Evolutionary conservation across 2,888 invertebrate genomes (phyloP).

Genomic region (Scrobipalpa atriplicella): DNA sequence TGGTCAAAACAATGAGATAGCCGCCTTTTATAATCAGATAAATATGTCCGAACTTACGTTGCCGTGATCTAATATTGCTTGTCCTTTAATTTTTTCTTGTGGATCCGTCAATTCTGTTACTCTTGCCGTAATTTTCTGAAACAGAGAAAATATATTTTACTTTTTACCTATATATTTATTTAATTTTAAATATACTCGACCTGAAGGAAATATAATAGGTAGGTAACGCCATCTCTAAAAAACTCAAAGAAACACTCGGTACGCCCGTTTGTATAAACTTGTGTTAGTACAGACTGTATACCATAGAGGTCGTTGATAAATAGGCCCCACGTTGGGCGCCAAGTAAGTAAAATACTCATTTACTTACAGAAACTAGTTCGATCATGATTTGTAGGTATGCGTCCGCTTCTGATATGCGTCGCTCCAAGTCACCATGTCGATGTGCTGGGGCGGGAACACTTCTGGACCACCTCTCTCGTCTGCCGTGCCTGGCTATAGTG

Average conservation of each 20-base stretch:
- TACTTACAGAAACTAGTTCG: conserved; percentile 91
- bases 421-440: conserved; percentile 88
- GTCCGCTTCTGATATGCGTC: conserved; percentile 96
- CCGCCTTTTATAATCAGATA: too few relatives aligned
- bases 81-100: conserved; percentile 86
- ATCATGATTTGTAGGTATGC: conserved; percentile 98
- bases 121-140: conserved; percentile 86
- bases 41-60: conserved; percentile 85
- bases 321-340: neutral
- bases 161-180: neutral
- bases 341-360: neutral
- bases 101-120: conserved; percentile 84
- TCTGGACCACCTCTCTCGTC: conserved; percentile 77
- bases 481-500: conserved; percentile 92
- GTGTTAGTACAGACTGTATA: neutral
- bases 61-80: conserved; percentile 88
- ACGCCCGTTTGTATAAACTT: neutral
- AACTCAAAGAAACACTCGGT: neutral
- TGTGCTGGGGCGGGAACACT: conserved; percentile 67
- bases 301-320: neutral
- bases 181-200: neutral
- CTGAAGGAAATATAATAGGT: neutral
- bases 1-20: too few relatives aligned
- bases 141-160: conserved; percentile 45
- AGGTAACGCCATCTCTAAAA: neutral